Percentiles rank a stretch among this genome's conserved stretches.
Evolutionary conservation across 2,888 invertebrate genomes (phyloP).

Genomic region (Eilema griseolum): DNA sequence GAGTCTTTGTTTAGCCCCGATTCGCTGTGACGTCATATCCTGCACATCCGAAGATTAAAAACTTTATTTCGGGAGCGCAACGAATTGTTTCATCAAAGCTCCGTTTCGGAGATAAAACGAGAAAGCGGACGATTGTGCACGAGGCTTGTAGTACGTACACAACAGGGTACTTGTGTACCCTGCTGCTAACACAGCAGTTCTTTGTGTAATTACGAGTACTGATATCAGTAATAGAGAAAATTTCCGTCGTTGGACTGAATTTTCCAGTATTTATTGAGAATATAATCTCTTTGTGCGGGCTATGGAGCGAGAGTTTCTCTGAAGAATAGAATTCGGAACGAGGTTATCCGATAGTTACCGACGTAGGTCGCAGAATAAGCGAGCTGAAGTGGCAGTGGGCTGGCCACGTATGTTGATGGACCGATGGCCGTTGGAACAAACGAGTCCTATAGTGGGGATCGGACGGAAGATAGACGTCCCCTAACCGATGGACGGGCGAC

Average conservation of each 20-base stretch:
- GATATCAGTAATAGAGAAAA: not conserved
- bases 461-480: too few relatives aligned
- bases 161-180: not conserved
- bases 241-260: not conserved
- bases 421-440: too few relatives aligned
- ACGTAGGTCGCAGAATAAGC: too few relatives aligned
- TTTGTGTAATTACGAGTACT: not conserved
- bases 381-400: too few relatives aligned
- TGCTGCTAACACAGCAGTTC: not conserved
- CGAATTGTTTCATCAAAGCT: slow-evolving; percentile 58
- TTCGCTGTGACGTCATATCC: slow-evolving; percentile 44
- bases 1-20: slow-evolving; percentile 43
- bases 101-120: slow-evolving; percentile 49
- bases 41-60: slow-evolving; percentile 50
- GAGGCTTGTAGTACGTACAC: not conserved
- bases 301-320: too few relatives aligned
- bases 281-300: too few relatives aligned
- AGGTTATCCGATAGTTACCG: too few relatives aligned
- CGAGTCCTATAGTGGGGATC: too few relatives aligned
- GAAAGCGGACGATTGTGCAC: slow-evolving; percentile 7
- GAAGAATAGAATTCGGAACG: too few relatives aligned
- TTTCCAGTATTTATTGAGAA: not conserved
- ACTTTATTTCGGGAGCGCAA: slow-evolving; percentile 55
- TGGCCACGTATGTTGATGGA: too few relatives aligned
- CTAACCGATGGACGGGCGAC: too few relatives aligned